Evolutionary conservation across 92 coral and sea anemone genomes (phyloP), one percentile per base, ranked within the genome.

Genomic region (Epizoanthus rinbou): DNA sequence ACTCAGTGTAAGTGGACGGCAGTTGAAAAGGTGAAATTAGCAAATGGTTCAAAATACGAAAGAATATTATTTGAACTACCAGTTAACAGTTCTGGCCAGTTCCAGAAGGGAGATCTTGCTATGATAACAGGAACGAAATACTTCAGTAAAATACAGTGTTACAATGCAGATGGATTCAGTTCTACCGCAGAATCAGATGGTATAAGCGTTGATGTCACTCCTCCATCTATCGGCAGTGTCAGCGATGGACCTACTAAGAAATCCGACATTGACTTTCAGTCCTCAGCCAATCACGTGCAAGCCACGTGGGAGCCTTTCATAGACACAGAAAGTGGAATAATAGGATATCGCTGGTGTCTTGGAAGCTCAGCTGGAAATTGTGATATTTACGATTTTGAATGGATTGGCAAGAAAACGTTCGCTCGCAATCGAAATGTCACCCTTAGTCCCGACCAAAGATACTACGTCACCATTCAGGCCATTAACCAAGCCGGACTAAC

Each of bases 401-500:
- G 86, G 64, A 95, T 87, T 37, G 98, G 92, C 47, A 79, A 73
- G 83, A 85, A 60, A 39, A 92, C 89, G 21, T 83, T 80, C 8
- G 95, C 74, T 1, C 66, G 13, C 57, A 76, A 68, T 24, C 80
- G 23, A 64, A 97, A 97, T 83, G 85, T 97, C 33, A 87, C 95
- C 14, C 90, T 94, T 43, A 56, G 67, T 66, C 82, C 93, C 33
- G 89, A 92, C 25, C 69, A 64, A 17, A 86, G 89, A 11, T 97
- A 97, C 84, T 94, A 90, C 87, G 87, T 92, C 73, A 97, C 98
- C 19, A 94, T 97, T 3, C 90, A 91, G 86, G 99, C 97, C 5
- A 87, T 91, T 10, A 86, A 91, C 81, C 84, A 87, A 28, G 95
- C 97, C n/a, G 97, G 99, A 15, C 73, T 93, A 85, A 90, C 93